A percentile compares a stretch with the other conserved stretches of the same genome.
phyloP scores from a whole-genome alignment of 1,140 invertebrate species.

The Drosophila arawakana region DNA sequence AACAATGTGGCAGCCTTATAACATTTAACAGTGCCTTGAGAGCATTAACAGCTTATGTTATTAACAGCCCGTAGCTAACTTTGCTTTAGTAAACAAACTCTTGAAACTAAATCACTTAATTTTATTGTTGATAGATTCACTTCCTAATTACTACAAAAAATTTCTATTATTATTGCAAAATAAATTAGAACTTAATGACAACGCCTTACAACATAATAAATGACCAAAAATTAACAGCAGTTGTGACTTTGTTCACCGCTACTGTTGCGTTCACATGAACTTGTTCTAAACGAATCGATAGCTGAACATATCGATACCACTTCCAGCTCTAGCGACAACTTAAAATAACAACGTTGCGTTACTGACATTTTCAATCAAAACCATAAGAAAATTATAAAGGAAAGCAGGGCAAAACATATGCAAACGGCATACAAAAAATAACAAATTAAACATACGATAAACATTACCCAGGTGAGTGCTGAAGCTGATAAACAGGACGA shows the following conservation, averaged over 20 bases:
- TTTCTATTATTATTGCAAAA: no score
- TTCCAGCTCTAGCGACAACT: slow-evolving; percentile 6
- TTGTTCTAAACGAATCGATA: not conserved
- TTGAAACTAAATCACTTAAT: no score
- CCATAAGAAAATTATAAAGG: slow-evolving; percentile 17
- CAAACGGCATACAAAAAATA: slow-evolving; percentile 13
- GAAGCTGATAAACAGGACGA: slow-evolving; percentile 10
- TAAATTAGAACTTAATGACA: no score
- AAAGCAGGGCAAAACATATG: slow-evolving; percentile 1
- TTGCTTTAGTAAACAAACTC: no score
- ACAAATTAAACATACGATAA: slow-evolving; percentile 21
- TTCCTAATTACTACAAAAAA: no score
- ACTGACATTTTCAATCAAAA: slow-evolving; percentile 28
- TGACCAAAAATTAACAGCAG: no score
- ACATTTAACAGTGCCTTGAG: not conserved
- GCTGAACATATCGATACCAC: not conserved
- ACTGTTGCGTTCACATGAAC: no score
- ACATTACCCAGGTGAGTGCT: slow-evolving; percentile 56
- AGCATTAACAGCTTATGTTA: slow-evolving; percentile 4
- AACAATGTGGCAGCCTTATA: slow-evolving; percentile 1
- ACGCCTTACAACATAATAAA: no score
- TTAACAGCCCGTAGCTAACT: not conserved
- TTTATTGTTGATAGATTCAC: no score
- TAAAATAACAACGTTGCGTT: slow-evolving; percentile 41
- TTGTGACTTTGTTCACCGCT: no score